Percentiles rank a stretch among this genome's conserved stretches.
phyloP scores from a whole-genome alignment of 2,113 vertebrate genomes.

The Pardalotus punctatus region DNA sequence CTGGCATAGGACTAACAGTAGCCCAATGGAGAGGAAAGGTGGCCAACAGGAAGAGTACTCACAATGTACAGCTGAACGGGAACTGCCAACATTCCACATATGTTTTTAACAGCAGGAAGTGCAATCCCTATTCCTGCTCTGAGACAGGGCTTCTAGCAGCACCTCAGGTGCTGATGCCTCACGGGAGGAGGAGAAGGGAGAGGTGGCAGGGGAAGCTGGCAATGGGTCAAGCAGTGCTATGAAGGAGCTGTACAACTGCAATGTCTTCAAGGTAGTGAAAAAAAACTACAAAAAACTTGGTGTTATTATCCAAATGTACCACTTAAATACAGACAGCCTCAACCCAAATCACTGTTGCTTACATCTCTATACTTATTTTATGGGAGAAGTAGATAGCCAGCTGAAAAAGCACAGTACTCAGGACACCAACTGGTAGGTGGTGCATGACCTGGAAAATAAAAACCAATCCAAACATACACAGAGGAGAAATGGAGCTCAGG shows the following conservation, averaged over 20 bases:
- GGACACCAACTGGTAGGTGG: background rate
- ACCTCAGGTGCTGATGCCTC: background rate
- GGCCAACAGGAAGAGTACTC: background rate
- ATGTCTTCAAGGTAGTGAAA: background rate
- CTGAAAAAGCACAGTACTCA: background rate
- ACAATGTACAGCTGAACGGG: background rate
- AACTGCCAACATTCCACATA: background rate
- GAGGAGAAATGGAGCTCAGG: background rate
- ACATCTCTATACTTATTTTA: background rate
- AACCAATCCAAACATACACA: fast-evolving
- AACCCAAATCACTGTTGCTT: background rate
- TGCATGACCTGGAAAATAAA: background rate
- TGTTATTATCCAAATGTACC: background rate
- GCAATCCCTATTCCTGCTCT: background rate
- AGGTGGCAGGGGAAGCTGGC: background rate
- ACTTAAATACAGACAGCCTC: background rate
- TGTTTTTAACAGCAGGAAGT: background rate
- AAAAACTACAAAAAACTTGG: background rate
- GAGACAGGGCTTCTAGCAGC: background rate
- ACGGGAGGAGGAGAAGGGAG: background rate
- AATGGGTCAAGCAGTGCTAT: background rate
- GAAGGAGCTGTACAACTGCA: background rate
- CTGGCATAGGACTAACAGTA: background rate
- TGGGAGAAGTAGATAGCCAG: background rate
- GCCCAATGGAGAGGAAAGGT: fast-evolving